These are phyloP conservation scores for Elachura formosa DNA, from an alignment of 2,113 vertebrate genomes.

Conservation along the genomic window DNA sequence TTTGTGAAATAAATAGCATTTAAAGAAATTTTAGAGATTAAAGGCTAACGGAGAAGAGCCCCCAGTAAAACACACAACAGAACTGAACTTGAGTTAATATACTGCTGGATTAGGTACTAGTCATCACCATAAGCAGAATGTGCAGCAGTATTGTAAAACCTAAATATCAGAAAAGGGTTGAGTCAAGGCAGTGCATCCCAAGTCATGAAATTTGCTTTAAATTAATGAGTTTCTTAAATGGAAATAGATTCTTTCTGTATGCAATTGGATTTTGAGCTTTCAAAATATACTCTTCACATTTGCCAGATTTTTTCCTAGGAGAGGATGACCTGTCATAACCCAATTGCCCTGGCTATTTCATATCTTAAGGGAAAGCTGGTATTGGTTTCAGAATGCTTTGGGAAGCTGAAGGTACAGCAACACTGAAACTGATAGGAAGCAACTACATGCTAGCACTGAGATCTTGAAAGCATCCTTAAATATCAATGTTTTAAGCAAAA, in stretches of 20 bases:
- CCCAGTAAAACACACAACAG: background rate
- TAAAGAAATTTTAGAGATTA: background rate
- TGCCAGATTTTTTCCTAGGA: background rate
- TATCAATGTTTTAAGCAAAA: background rate
- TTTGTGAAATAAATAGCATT: background rate
- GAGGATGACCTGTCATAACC: too few species aligned
- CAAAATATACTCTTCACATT: background rate
- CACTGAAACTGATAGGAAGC: background rate
- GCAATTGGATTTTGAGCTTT: background rate
- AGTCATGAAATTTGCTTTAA: background rate
- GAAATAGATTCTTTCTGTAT: background rate
- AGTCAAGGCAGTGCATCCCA: background rate
- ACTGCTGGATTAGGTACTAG: background rate
- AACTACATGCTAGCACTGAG: background rate
- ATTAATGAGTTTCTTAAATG: background rate
- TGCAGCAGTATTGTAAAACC: background rate
- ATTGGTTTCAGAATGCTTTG: background rate
- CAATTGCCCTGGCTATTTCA: too few species aligned
- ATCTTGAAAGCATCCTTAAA: background rate
- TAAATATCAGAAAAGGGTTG: background rate
- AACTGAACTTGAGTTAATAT: background rate
- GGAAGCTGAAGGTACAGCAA: background rate
- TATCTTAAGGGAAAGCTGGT: background rate
- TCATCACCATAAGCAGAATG: rapidly evolving
- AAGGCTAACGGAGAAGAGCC: background rate